phyloP scores from a whole-genome alignment of 2,888 invertebrate genomes.

The Limenitis camilla region DNA sequence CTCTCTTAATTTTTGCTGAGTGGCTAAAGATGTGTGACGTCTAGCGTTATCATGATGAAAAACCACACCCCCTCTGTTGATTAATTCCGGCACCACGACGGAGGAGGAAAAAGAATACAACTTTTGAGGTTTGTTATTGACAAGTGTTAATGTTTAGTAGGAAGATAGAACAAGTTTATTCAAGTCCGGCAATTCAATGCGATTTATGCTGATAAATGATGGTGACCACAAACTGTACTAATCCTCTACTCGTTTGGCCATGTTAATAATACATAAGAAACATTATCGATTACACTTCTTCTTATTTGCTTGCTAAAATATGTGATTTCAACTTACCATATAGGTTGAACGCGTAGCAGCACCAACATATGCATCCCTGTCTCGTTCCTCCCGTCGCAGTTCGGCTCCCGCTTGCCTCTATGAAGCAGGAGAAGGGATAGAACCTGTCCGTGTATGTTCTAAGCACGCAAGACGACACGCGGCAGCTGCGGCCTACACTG shows the following conservation, averaged over 20 bases:
- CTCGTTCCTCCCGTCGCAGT: conserved; percentile 57
- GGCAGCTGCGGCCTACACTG: conserved; percentile 45
- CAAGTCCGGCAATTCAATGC: too few relatives aligned
- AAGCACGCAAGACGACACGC: conserved; percentile 55
- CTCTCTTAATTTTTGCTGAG: too few relatives aligned
- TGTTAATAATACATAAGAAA: too few relatives aligned
- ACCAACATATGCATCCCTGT: conserved; percentile 78
- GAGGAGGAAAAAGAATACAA: conserved; percentile 45
- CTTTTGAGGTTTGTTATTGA: conserved; percentile 45
- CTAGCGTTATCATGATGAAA: too few relatives aligned
- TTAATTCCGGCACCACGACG: conserved; percentile 47
- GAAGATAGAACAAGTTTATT: too few relatives aligned
- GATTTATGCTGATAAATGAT: too few relatives aligned
- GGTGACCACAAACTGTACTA: too few relatives aligned
- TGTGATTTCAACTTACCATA: not conserved
- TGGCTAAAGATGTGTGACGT: too few relatives aligned
- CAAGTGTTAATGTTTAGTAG: not conserved
- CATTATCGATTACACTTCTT: too few relatives aligned
- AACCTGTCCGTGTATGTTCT: conserved; percentile 36
- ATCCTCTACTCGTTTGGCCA: too few relatives aligned
- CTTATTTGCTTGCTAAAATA: not conserved
- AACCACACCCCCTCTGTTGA: too few relatives aligned
- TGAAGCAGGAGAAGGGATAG: conserved; percentile 16
- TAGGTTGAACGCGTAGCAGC: conserved; percentile 79
- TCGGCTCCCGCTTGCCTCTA: conserved; percentile 39